Percentiles rank a stretch among this genome's conserved stretches.
Evolutionary conservation across 2,888 invertebrate species (phyloP).

Genomic region (Trichopoda pennipes): DNA sequence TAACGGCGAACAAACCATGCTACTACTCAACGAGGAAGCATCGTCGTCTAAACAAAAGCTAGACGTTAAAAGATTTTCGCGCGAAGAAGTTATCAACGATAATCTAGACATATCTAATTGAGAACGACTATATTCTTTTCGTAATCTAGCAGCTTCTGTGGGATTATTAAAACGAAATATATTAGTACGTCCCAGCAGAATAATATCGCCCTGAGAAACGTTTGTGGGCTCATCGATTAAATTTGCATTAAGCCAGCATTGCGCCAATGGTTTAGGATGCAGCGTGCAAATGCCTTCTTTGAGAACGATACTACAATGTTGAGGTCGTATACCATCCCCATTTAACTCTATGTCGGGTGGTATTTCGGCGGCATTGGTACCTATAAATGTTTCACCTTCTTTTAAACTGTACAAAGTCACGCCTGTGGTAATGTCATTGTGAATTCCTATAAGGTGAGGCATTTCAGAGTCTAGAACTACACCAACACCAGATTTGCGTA

Average conservation of each 20-base stretch:
- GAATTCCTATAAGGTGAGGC: constrained; percentile 95
- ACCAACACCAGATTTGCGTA: constrained; percentile 93
- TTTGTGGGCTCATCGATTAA: constrained; percentile 89
- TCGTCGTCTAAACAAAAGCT: constrained; percentile 79
- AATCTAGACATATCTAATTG: constrained; percentile 89
- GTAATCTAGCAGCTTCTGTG: constrained; percentile 91
- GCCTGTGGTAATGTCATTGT: constrained; percentile 94
- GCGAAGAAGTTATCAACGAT: constrained; percentile 88
- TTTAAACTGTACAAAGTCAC: constrained; percentile 95
- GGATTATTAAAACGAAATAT: constrained; percentile 95
- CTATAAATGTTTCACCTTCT: constrained; percentile 93
- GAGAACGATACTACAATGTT: constrained; percentile 89
- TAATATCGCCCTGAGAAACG: constrained; percentile 90
- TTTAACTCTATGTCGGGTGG: constrained; percentile 89
- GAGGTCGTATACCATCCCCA: constrained; percentile 88
- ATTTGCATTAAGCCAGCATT: constrained; percentile 92
- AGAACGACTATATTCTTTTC: constrained; percentile 86
- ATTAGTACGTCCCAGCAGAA: constrained; percentile 88
- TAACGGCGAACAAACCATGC: constrained; percentile 74
- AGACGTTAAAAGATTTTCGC: constrained; percentile 85
- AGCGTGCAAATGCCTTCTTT: constrained; percentile 88
- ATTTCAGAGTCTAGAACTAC: constrained; percentile 94
- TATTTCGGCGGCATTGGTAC: constrained; percentile 86
- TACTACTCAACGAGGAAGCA: constrained; percentile 70
- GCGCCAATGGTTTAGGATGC: constrained; percentile 86